Conservation (phyloP, 1,140 invertebrate genomes). For the Lordiphosa clarofinis region DNA sequence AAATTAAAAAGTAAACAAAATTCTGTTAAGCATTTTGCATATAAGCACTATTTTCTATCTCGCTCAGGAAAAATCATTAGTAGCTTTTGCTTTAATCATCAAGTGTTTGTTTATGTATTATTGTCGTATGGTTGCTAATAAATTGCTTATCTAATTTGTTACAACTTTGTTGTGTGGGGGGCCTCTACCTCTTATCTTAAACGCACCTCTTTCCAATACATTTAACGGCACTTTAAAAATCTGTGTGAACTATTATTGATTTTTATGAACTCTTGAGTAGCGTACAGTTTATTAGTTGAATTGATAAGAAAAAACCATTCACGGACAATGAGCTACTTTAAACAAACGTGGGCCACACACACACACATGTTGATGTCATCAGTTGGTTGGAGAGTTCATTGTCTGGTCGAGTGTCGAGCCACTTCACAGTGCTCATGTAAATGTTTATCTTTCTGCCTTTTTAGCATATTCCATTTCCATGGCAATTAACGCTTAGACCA, state of each 20-base stretch:
- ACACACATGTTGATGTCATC: constrained; percentile 9
- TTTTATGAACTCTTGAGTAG: constrained; percentile 35
- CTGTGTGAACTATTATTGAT: constrained; percentile 60
- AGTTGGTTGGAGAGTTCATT: constrained; percentile 43
- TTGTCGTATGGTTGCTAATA: constrained; percentile 50
- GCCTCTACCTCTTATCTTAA: constrained; percentile 27
- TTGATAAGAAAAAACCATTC: constrained; percentile 36
- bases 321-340: neutral
- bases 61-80: too few species aligned
- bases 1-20: too few species aligned
- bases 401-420: constrained; percentile 39
- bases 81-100: constrained; percentile 29
- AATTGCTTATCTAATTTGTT: constrained; percentile 68
- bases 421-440: constrained; percentile 24
- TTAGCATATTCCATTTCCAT: constrained; percentile 53
- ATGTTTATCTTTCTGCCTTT: constrained; percentile 45
- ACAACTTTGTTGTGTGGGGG: constrained; percentile 60
- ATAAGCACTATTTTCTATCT: constrained; percentile 8
- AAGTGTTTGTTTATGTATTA: constrained; percentile 6
- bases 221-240: constrained; percentile 55
- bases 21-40: constrained; percentile 7
- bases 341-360: constrained; percentile 2
- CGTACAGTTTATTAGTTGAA: constrained; percentile 48
- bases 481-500: constrained; percentile 34
- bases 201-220: constrained; percentile 29